Evolutionary conservation across 92 coral and sea anemone genomes (phyloP), one percentile per base, ranked within the genome.

Genomic region (Paragorgia papillata): DNA sequence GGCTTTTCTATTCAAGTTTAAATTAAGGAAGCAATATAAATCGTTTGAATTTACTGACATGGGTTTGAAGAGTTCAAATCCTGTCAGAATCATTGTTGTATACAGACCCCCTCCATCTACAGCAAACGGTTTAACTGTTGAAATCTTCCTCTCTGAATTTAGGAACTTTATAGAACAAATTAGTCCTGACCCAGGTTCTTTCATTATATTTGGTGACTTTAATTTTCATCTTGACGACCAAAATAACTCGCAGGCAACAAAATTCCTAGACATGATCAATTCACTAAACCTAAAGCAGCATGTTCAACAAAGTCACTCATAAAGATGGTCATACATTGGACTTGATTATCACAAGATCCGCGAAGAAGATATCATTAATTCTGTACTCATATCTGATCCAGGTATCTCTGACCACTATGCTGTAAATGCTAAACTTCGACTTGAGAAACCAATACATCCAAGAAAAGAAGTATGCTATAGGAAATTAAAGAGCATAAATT

Each of bases 321-420:
- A 60, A 60, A 18, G n/a, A 32, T n/a, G 71, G 71, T 4, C 81
- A 76, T 50, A 58, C 57, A 15, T 37, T 76, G 10, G 81, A 76
- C 57, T 27, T 76, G 33, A 63, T 76, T 22, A 76, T 76, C 49
- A 76, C 81, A 19, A 55, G 80, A 24, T 28, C 50, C 9, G 75
- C 9, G 75, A 66, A 40, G 82, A 77, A 51, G 30, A 77, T 24
- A 28, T 62, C 13, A 51, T 73, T 8, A 34, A 32, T 17, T 17
- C 19, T 12, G 29, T 39, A 15, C 27, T 39, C 56, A 55, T 74
- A 20, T 57, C 69, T 31, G 80, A 74, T 62, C 80, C 67, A 25
- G 50, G 27, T 30, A 31, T 74, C 31, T 74, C 69, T 31, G 80
- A 57, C 48, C 80, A 74, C n/a, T 55, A 28, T 54, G 79, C 68